Evolutionary conservation across 2,888 invertebrate species (phyloP), one percentile per base, ranked within the genome.

Genomic region (Hofmannophila pseudospretella): DNA sequence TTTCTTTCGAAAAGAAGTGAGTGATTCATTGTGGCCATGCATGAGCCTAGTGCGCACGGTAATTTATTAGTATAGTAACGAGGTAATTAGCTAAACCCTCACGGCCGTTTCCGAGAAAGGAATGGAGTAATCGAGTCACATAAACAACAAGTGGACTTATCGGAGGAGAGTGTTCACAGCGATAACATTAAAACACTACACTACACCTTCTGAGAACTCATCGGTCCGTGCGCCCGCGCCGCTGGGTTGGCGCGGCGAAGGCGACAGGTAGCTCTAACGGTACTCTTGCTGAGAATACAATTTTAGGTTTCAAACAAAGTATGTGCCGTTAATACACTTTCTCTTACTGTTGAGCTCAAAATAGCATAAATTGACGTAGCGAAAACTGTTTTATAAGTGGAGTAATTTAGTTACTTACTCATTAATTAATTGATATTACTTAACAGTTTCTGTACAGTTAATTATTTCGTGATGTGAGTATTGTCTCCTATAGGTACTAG

Each of bases 251-350:
- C 47, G 45, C 47, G 49, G 49, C 51, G 60, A 56, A 57, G 59
- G 73, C 75, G 78, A 79, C 85, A 86, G 84, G 84, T 82, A 86
- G 75, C 66, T 65, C 64, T 82, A 85, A 85, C 86, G 85, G 85
- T 66, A 84, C 71, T 74, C 59, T 23, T 45, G 54, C 59, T 62
- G 61, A 72, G 71, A 77, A 70, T 75, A 73, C 67, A 66, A 79
- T 76, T 73, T 78, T 68, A 50, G 67, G 71, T 76, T 70, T 67
- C 7, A 68, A 70, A 64, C 56, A 54, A 63, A 53, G 45, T 47
- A 12, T 5, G 13, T 12, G 61, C 70, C 68, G 71, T 70, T 72
- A 67, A 71, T 68, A 68, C 61, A 72, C 72, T 75, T 75, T 77
- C 73, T 67, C 68, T 58, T 44, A 42, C 49, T 48, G 53, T 58